A percentile compares a stretch with the other conserved stretches of the same genome.
Conservation (phyloP, 2,888 invertebrate species). For the Cinara cedri region DNA sequence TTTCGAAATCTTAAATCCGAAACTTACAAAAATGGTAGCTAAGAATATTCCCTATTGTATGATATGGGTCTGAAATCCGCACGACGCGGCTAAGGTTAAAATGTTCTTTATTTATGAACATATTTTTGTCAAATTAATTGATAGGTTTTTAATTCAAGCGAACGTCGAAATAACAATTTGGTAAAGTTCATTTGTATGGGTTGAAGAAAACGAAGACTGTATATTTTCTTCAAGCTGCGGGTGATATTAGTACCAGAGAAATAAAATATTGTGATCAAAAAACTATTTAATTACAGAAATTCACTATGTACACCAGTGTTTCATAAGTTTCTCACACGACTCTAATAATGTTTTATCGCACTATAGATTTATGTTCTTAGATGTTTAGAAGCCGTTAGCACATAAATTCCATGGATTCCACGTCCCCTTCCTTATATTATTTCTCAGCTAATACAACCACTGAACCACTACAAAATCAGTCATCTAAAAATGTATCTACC, state of each 20-base stretch:
- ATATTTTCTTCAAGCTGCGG: neutral
- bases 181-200: neutral
- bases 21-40: too few relatives aligned
- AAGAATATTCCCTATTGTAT: too few relatives aligned
- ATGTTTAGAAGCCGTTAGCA: conserved; percentile 38
- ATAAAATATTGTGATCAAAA: conserved; percentile 40
- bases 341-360: conserved; percentile 44
- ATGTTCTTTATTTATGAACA: conserved; percentile 29
- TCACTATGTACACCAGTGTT: conserved; percentile 28
- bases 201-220: conserved; percentile 14
- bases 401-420: conserved; percentile 42
- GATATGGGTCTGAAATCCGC: too few relatives aligned
- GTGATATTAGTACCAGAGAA: neutral
- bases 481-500: conserved; percentile 2
- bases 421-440: conserved; percentile 1
- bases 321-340: conserved; percentile 5
- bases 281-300: conserved; percentile 53
- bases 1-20: too few relatives aligned
- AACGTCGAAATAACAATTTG: conserved; percentile 17
- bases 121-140: conserved; percentile 16
- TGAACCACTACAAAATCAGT: neutral
- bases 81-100: too few relatives aligned
- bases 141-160: conserved; percentile 11
- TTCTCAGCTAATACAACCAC: neutral
- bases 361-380: conserved; percentile 45